These are phyloP conservation scores for Lepidochitona cinerea DNA, from an alignment of 2,888 invertebrate species.

Conservation along the genomic window DNA sequence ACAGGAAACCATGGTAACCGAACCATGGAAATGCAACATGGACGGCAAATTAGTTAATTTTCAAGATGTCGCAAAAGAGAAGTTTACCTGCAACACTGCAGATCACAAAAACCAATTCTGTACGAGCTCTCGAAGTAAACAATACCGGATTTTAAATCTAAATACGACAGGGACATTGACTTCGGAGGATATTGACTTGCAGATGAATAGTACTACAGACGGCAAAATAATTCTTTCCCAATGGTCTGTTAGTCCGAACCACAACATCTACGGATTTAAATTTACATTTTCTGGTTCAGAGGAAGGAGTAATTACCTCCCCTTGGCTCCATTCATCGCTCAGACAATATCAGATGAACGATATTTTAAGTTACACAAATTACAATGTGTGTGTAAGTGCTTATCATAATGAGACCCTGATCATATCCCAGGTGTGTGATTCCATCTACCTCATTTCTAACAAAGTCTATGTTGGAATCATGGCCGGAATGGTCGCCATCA, in stretches of 20 bases:
- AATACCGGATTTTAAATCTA: not conserved
- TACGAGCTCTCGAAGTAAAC: not conserved
- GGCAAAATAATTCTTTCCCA: not conserved
- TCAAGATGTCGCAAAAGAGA: not conserved
- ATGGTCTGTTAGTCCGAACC: not conserved
- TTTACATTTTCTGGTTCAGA: slow-evolving; percentile 11
- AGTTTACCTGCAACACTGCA: not conserved
- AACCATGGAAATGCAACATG: not conserved
- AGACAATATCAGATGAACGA: slow-evolving; percentile 18
- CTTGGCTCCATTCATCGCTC: slow-evolving; percentile 14
- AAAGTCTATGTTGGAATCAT: slow-evolving; percentile 39
- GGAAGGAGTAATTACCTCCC: slow-evolving; percentile 16
- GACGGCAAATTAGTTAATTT: not conserved
- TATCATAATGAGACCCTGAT: slow-evolving; percentile 14
- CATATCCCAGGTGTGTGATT: slow-evolving; percentile 12
- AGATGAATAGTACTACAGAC: not conserved
- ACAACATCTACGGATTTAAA: slow-evolving; percentile 11
- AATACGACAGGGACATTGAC: not conserved
- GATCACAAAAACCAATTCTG: not conserved
- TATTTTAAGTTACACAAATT: slow-evolving; percentile 20
- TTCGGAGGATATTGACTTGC: not conserved
- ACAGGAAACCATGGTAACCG: not conserved
- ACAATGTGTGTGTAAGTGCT: slow-evolving; percentile 31
- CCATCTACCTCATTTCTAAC: not conserved
- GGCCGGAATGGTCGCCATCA: slow-evolving; percentile 41